These are phyloP conservation scores for Puffinus mauretanicus DNA, from an alignment of 2,113 vertebrate genomes.

Conservation along the genomic window DNA sequence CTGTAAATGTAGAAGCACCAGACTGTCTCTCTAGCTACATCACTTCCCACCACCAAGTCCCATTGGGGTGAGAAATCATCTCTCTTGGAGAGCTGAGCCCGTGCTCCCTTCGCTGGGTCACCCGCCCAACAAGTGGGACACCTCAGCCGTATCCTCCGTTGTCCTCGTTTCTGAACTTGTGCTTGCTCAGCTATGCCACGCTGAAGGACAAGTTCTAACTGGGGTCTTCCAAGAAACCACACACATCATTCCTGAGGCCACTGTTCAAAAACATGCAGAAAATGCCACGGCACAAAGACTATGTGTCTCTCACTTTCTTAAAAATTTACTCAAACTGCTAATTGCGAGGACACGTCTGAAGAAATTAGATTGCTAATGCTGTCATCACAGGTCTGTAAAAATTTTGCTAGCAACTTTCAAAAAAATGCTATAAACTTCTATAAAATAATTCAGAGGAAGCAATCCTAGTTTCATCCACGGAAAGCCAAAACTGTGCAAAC, in stretches of 20 bases:
- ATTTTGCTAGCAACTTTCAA: background rate
- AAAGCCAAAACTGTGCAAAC: background rate
- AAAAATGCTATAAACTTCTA: background rate
- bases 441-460: background rate
- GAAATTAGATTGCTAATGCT: background rate
- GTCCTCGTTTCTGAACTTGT: background rate
- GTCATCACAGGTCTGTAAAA: background rate
- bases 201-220: background rate
- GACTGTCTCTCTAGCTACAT: background rate
- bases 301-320: background rate
- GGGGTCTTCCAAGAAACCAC: background rate
- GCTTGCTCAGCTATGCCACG: background rate
- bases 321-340: background rate
- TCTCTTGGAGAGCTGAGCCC: background rate
- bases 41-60: background rate
- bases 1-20: background rate
- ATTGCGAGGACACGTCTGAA: background rate
- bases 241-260: background rate
- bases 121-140: accelerated
- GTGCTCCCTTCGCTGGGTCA: accelerated
- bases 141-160: background rate
- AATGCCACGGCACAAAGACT: background rate
- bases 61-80: background rate
- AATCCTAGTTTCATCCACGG: background rate
- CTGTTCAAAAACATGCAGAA: background rate